Conservation (phyloP, 2,888 invertebrate genomes). For the Shargacucullia verbasci region DNA sequence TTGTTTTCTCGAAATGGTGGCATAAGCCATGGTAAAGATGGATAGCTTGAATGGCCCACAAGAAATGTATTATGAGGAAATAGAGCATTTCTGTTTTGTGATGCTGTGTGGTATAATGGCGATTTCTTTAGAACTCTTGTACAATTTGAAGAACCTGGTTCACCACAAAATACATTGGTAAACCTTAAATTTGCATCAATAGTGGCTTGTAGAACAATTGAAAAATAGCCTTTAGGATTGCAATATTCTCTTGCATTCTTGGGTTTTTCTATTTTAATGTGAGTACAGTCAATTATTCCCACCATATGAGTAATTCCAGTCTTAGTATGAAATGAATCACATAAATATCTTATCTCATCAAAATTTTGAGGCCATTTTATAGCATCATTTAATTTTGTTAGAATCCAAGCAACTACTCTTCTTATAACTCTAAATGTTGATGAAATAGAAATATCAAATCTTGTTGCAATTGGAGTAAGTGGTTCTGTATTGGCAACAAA, state of each 20-base stretch:
- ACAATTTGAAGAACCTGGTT: constrained; percentile 75
- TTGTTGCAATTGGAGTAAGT: constrained; percentile 74
- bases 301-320: constrained; percentile 72
- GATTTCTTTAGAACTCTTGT: constrained; percentile 72
- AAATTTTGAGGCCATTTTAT: constrained; percentile 74
- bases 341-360: constrained; percentile 64
- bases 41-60: constrained; percentile 75
- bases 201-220: constrained; percentile 74
- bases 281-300: constrained; percentile 74
- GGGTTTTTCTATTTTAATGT: constrained; percentile 77
- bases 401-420: constrained; percentile 75
- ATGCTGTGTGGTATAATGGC: constrained; percentile 71
- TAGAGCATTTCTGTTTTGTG: constrained; percentile 65
- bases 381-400: constrained; percentile 73
- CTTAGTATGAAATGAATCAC: constrained; percentile 69
- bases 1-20: constrained; percentile 77
- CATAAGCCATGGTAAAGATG: constrained; percentile 73
- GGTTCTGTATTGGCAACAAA: constrained; percentile 75
- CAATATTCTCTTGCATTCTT: constrained; percentile 74
- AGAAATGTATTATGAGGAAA: constrained; percentile 75
- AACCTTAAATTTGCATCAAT: constrained; percentile 73
- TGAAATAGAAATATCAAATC: constrained; percentile 78
- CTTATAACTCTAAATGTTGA: constrained; percentile 77
- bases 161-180: constrained; percentile 77
- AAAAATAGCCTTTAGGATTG: constrained; percentile 75